A percentile compares a stretch with the other conserved stretches of the same genome.
Evolutionary conservation across 2,797 vertebrate species (phyloP).

Genomic region (Microctenopoma stevenorrisi): DNA sequence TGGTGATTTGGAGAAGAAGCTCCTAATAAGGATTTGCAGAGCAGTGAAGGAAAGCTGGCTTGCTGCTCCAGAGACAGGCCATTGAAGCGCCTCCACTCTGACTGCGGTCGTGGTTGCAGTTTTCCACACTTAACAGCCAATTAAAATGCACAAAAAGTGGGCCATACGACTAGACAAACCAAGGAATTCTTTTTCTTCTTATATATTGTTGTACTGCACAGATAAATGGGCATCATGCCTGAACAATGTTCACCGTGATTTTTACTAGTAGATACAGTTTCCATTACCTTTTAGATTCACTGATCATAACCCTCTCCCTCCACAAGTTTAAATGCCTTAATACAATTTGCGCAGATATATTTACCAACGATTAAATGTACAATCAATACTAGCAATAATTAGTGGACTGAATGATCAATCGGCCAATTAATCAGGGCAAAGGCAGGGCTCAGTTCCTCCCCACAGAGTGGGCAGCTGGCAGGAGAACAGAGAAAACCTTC

Average conservation of each 20-base stretch:
- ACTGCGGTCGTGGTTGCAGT: constrained; percentile 40
- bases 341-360: too few relatives aligned
- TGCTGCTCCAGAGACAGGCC: constrained; percentile 47
- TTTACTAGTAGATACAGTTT: not conserved
- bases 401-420: too few relatives aligned
- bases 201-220: constrained; percentile 15
- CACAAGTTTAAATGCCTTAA: too few relatives aligned
- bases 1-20: constrained; percentile 60
- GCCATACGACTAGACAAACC: constrained; percentile 3
- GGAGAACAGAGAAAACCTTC: too few relatives aligned
- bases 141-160: constrained; percentile 60
- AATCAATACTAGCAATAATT: too few relatives aligned
- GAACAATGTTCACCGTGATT: constrained; percentile 1
- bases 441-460: too few relatives aligned
- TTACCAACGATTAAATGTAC: too few relatives aligned
- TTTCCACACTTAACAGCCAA: constrained; percentile 51
- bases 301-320: not conserved
- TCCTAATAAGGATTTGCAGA: constrained; percentile 71
- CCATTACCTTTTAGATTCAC: not conserved
- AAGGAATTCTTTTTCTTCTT: constrained; percentile 2
- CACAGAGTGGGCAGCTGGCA: too few relatives aligned
- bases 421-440: too few relatives aligned
- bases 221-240: constrained; percentile 34
- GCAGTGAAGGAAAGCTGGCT: constrained; percentile 50
- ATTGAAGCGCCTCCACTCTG: constrained; percentile 35